Conservation (phyloP, 2,797 vertebrate species). For the Denticeps clupeoides region DNA sequence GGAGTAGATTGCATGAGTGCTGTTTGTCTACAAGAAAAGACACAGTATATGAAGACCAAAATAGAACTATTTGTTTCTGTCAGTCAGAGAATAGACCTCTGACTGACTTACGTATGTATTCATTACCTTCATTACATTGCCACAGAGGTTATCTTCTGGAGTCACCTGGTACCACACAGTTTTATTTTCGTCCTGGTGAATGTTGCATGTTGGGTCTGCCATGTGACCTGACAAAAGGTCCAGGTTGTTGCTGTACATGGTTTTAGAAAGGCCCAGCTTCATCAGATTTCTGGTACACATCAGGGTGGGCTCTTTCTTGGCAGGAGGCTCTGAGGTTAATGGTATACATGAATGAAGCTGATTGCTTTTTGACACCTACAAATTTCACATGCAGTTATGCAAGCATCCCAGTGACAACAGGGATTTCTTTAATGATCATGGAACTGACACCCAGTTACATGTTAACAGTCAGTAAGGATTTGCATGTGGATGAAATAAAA, state of each 20-base stretch:
- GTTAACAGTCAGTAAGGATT: no score
- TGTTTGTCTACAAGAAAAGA: slow-evolving; percentile 41
- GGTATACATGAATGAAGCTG: slow-evolving; percentile 7
- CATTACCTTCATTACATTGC: slow-evolving; percentile 42
- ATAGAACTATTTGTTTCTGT: not conserved
- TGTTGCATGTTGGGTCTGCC: slow-evolving; percentile 30
- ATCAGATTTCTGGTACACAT: slow-evolving; percentile 35
- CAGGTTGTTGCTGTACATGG: slow-evolving; percentile 14
- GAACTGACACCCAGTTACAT: no score
- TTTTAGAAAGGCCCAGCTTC: slow-evolving; percentile 22
- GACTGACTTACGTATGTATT: not conserved
- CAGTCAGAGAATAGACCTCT: not conserved
- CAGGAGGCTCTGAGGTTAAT: slow-evolving; percentile 12
- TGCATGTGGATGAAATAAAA: no score
- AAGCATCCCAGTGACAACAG: no score
- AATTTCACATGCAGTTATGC: no score
- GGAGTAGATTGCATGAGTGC: slow-evolving; percentile 42
- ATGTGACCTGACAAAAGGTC: slow-evolving; percentile 39
- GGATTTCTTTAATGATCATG: no score
- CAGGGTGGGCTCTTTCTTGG: slow-evolving; percentile 8
- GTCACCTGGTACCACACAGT: slow-evolving; percentile 43
- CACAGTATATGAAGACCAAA: not conserved
- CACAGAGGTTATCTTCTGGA: slow-evolving; percentile 31
- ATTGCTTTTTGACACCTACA: no score
- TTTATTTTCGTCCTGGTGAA: not conserved